Percentiles rank a stretch among this genome's conserved stretches.
Conservation (phyloP, 2,113 vertebrate genomes). For the Dromaius novaehollandiae region DNA sequence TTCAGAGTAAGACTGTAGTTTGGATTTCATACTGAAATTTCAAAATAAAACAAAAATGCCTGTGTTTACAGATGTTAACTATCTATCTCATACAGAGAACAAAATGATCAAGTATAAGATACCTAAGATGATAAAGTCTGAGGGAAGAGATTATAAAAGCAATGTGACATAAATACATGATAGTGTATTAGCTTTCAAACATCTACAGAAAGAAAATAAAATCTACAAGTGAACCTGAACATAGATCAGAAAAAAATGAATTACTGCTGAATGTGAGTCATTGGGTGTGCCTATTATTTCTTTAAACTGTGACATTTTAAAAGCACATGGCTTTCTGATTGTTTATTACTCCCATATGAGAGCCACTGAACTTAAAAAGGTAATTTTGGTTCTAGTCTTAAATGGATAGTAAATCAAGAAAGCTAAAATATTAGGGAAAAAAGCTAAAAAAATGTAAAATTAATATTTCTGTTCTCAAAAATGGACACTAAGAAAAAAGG, state of each 20-base stretch:
- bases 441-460: neutral
- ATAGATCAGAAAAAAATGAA: neutral
- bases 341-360: neutral
- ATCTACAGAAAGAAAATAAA: neutral
- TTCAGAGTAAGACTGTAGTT: neutral
- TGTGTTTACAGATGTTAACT: neutral
- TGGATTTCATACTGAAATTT: neutral
- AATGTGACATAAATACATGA: neutral
- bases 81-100: neutral
- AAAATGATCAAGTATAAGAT: neutral
- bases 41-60: neutral
- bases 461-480: neutral
- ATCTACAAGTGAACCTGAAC: rapidly evolving
- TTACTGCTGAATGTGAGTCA: neutral
- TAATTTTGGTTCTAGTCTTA: neutral
- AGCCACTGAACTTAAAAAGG: neutral
- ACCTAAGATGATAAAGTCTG: neutral
- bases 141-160: neutral
- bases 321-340: neutral
- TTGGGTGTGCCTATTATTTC: neutral
- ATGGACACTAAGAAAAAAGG: neutral
- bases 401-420: neutral
- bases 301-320: neutral
- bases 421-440: neutral
- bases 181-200: neutral